Percentiles rank a stretch among this genome's conserved stretches.
These are phyloP conservation scores for Prosopocoilus inquinatus DNA, from an alignment of 2,888 invertebrate species.

Conservation along the genomic window DNA sequence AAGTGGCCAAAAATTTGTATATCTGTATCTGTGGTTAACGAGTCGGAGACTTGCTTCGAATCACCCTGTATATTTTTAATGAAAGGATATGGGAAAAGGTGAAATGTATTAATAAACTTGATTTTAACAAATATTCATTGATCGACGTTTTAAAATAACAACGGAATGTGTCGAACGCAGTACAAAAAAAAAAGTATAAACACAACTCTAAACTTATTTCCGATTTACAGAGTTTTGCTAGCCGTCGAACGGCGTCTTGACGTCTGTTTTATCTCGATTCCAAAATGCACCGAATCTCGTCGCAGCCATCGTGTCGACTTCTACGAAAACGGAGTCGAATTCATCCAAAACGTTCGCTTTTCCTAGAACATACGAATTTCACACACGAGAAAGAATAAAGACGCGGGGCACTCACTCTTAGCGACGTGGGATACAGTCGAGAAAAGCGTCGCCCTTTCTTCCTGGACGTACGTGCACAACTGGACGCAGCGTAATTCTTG, in stretches of 20 bases:
- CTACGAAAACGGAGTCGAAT: slow-evolving; percentile 13
- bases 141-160: too few relatives aligned
- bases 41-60: too few relatives aligned
- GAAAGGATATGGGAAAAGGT: too few relatives aligned
- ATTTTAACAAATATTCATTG: too few relatives aligned
- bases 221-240: too few relatives aligned
- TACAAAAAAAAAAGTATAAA: too few relatives aligned
- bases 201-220: too few relatives aligned
- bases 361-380: background rate
- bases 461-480: background rate
- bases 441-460: background rate
- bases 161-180: too few relatives aligned
- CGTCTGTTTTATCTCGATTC: slow-evolving; percentile 14
- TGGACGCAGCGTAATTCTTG: background rate
- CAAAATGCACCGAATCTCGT: slow-evolving; percentile 13
- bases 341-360: slow-evolving; percentile 14
- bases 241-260: slow-evolving; percentile 13
- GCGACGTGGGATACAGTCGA: background rate
- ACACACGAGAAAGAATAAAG: background rate
- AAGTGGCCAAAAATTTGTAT: too few relatives aligned
- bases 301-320: slow-evolving; percentile 12
- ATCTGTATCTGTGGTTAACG: too few relatives aligned
- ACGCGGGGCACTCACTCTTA: background rate
- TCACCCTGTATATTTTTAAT: too few relatives aligned
- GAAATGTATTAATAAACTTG: too few relatives aligned